Percentiles rank a stretch among this genome's conserved stretches.
phyloP scores from a whole-genome alignment of 2,113 vertebrate genomes.

The Urocynchramus pylzowi region DNA sequence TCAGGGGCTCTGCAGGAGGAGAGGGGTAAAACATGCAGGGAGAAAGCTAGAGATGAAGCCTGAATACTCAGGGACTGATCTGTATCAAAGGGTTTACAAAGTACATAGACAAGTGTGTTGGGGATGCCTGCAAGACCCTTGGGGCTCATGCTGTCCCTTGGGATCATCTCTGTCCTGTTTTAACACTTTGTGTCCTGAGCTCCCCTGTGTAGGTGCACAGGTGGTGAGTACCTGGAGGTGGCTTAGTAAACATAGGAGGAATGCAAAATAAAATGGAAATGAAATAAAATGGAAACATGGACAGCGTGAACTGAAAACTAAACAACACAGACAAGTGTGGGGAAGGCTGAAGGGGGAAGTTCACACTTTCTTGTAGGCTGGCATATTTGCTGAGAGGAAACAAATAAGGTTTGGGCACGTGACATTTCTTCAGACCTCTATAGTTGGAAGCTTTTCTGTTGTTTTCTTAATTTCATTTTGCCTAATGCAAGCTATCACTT shows the following conservation, averaged over 20 bases:
- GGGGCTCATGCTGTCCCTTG: not conserved
- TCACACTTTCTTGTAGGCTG: not conserved
- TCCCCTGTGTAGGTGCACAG: not conserved
- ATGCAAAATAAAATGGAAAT: not conserved
- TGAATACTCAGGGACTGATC: not conserved
- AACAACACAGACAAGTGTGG: not conserved
- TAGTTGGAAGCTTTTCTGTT: not conserved
- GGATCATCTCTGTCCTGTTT: not conserved
- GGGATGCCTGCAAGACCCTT: not conserved
- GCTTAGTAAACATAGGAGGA: not conserved
- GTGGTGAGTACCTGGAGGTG: not conserved
- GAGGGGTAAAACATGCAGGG: not conserved
- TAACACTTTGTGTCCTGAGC: not conserved
- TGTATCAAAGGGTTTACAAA: not conserved
- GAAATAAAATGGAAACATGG: not conserved
- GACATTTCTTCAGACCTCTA: not conserved
- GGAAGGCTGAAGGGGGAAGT: not conserved
- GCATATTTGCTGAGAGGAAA: not conserved
- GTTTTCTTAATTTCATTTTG: not conserved
- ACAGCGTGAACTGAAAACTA: not conserved
- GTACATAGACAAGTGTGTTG: not conserved
- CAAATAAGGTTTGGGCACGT: rapidly evolving
- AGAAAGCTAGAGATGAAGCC: not conserved
- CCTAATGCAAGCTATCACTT: not conserved
- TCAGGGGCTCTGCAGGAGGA: not conserved